phyloP scores from a whole-genome alignment of 2,797 vertebrate species.

The Emydoidea blandingii region DNA sequence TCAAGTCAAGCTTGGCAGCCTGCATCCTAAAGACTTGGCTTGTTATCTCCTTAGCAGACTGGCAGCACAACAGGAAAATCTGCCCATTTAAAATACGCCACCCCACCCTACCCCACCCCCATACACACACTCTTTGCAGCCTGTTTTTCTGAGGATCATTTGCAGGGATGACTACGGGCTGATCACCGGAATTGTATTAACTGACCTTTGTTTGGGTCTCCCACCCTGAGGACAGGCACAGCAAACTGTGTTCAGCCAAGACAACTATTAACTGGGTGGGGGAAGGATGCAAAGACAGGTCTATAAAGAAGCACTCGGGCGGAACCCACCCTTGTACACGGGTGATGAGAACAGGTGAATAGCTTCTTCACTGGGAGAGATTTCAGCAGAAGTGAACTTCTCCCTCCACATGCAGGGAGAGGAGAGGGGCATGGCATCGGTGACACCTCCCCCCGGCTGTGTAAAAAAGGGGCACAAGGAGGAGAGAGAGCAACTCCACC shows the following conservation, averaged over 20 bases:
- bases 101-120: background rate
- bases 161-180: background rate
- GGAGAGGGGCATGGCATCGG: background rate
- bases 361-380: background rate
- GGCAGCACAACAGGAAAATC: background rate
- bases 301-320: background rate
- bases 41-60: background rate
- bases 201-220: background rate
- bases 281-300: constrained; percentile 16
- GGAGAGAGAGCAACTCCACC: background rate
- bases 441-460: background rate
- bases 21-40: background rate
- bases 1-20: background rate
- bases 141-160: background rate
- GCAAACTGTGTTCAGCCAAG: constrained; percentile 1
- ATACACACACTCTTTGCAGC: background rate
- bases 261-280: background rate
- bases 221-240: background rate
- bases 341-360: background rate
- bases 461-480: background rate
- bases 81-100: background rate
- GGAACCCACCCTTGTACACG: background rate
- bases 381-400: background rate
- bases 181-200: background rate
- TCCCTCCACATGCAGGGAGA: background rate